phyloP scores from a whole-genome alignment of 2,797 vertebrate genomes.

The Eulemur albifrons region DNA sequence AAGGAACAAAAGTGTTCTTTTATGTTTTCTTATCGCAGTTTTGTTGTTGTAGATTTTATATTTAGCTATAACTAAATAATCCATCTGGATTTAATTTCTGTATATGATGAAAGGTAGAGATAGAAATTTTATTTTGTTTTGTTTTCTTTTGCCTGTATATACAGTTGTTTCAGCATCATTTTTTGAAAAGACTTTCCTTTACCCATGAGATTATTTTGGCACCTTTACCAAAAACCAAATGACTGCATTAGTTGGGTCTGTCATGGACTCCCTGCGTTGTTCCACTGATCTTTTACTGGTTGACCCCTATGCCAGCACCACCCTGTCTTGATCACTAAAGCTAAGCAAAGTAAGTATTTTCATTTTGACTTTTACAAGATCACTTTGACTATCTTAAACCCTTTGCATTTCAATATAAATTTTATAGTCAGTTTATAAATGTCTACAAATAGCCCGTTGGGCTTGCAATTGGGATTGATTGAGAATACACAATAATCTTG shows the following conservation, averaged over 20 bases:
- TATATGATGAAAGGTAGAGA: too few species aligned
- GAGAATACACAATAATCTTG: not conserved
- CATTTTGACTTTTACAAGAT: not conserved
- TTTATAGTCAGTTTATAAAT: not conserved
- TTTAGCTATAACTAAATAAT: too few species aligned
- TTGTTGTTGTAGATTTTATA: too few species aligned
- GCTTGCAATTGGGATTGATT: not conserved
- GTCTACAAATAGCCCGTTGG: not conserved
- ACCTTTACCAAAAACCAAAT: not conserved
- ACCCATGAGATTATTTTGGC: not conserved
- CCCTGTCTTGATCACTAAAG: not conserved
- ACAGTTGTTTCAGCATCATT: not conserved
- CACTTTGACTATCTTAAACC: not conserved
- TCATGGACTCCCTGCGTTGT: too few species aligned
- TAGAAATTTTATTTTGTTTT: not conserved
- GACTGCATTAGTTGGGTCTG: not conserved
- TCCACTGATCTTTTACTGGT: too few species aligned
- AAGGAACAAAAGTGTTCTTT: not conserved
- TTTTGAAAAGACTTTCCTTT: not conserved
- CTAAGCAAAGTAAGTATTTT: not conserved
- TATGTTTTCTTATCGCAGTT: too few species aligned
- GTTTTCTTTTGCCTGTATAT: too few species aligned
- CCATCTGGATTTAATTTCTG: too few species aligned
- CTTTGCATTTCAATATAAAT: not conserved
- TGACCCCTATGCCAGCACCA: accelerated